A percentile compares a stretch with the other conserved stretches of the same genome.
These are phyloP conservation scores for Oceanodroma tethys DNA, from an alignment of 2,113 vertebrate genomes.

Conservation along the genomic window DNA sequence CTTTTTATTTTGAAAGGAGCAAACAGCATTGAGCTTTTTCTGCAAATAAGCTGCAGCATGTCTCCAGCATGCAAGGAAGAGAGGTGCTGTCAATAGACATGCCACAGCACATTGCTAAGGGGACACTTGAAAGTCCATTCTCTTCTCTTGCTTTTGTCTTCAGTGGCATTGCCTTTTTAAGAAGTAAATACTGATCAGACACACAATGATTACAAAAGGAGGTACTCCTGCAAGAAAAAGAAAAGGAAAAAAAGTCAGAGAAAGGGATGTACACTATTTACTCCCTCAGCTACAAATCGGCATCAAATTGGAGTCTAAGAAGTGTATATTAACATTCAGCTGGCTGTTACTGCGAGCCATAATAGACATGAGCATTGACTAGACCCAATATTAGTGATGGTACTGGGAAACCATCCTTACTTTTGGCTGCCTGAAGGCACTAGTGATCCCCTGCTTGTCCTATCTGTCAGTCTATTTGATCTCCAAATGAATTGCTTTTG, in stretches of 20 bases:
- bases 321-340: constrained; percentile 42
- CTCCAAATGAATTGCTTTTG: constrained; percentile 91
- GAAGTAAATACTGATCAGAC: neutral
- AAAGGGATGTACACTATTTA: neutral
- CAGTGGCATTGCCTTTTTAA: neutral
- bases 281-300: neutral
- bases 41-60: neutral
- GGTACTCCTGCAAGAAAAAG: neutral
- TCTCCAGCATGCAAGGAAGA: neutral
- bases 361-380: constrained; percentile 71
- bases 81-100: neutral
- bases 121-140: neutral
- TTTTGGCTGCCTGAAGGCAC: constrained; percentile 81
- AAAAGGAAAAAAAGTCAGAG: neutral
- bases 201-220: neutral
- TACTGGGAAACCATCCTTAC: constrained; percentile 72
- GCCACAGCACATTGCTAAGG: too few relatives aligned
- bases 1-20: neutral
- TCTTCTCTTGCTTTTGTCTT: neutral
- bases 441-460: constrained; percentile 83
- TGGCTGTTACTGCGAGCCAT: constrained; percentile 40
- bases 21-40: neutral
- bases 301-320: neutral
- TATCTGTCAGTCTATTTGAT: constrained; percentile 90
- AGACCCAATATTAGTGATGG: constrained; percentile 78